Evolutionary conservation across 1,140 invertebrate species (phyloP).

Genomic region (Drosophila nebulosa): DNA sequence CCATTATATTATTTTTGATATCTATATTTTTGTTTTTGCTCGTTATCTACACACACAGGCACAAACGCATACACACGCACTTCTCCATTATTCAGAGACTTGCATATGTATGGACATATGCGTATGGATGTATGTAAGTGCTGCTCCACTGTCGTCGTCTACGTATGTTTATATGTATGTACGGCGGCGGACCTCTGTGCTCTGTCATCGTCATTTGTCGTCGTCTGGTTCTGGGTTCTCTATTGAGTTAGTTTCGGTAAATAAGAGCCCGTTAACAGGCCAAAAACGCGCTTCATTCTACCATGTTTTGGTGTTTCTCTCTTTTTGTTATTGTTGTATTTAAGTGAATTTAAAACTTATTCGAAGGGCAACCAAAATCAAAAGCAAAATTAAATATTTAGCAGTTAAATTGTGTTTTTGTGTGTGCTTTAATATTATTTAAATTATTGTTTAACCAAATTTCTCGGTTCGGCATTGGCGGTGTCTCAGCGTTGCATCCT

Average conservation of each 20-base stretch:
- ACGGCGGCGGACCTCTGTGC: not conserved
- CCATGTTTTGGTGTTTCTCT: not conserved
- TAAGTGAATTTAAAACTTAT: not conserved
- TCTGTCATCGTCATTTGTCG: not conserved
- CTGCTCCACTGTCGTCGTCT: no score
- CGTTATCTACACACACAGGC: slow-evolving; percentile 63
- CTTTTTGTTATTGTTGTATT: not conserved
- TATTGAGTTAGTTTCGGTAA: slow-evolving; percentile 52
- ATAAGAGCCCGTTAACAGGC: slow-evolving; percentile 41
- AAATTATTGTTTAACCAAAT: slow-evolving; percentile 53
- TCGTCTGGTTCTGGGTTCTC: not conserved
- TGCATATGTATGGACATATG: not conserved
- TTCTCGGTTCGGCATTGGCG: not conserved
- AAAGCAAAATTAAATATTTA: not conserved
- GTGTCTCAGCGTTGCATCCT: not conserved
- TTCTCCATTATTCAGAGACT: not conserved
- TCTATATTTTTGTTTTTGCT: slow-evolving; percentile 38
- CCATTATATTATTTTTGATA: slow-evolving; percentile 39
- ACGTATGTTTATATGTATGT: no score
- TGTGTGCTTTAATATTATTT: slow-evolving; percentile 6
- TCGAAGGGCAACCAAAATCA: not conserved
- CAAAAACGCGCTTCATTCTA: slow-evolving; percentile 12
- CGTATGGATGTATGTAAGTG: not conserved
- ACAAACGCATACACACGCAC: slow-evolving; percentile 17
- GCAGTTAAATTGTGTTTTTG: not conserved